Conservation (phyloP, 2,113 vertebrate genomes). For the Leiothrix lutea region DNA sequence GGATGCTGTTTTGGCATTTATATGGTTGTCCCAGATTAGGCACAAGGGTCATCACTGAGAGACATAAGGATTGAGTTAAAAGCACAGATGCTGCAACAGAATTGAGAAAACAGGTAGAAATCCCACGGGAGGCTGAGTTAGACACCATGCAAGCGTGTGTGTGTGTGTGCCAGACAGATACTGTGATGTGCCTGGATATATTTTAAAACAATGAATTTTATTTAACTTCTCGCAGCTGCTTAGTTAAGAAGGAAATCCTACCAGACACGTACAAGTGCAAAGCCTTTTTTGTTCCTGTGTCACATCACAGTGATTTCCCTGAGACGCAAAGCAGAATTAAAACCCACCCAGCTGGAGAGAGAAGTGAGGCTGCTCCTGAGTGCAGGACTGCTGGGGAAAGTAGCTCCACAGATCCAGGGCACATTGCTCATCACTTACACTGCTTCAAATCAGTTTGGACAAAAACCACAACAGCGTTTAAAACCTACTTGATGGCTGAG, state of each 20-base stretch:
- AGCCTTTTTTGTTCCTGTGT: not conserved
- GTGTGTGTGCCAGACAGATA: not conserved
- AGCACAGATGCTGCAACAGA: not conserved
- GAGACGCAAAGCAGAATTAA: constrained; percentile 2
- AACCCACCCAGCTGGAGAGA: constrained; percentile 11
- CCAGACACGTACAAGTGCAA: fast-evolving
- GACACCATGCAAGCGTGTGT: not conserved
- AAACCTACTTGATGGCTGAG: not conserved
- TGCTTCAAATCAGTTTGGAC: not conserved
- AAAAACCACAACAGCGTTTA: not conserved
- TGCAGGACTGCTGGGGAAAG: not conserved
- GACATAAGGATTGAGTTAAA: fast-evolving
- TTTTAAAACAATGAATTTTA: not conserved
- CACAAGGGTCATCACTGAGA: fast-evolving
- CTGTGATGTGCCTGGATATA: not conserved
- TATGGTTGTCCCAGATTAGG: not conserved
- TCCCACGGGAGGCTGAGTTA: not conserved
- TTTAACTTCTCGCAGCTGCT: not conserved
- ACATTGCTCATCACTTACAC: not conserved
- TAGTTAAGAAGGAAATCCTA: not conserved
- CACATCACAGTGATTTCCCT: not conserved
- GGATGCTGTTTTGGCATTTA: not conserved
- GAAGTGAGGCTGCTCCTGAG: not conserved
- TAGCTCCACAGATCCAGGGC: not conserved
- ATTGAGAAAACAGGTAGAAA: not conserved